These are phyloP conservation scores for Ceriagrion tenellum DNA, from an alignment of 2,888 invertebrate genomes.

Conservation along the genomic window DNA sequence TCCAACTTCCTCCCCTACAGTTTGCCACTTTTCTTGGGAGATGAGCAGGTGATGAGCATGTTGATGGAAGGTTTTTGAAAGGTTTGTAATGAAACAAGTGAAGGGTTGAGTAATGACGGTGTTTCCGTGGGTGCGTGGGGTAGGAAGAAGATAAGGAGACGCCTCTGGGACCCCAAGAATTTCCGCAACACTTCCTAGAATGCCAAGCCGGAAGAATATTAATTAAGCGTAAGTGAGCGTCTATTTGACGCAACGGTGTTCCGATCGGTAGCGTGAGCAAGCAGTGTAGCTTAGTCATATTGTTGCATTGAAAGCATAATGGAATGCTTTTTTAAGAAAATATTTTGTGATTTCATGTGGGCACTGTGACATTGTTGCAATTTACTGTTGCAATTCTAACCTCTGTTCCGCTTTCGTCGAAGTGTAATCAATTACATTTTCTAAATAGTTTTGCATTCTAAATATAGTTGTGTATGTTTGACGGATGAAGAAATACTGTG, in stretches of 20 bases:
- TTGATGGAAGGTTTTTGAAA: constrained; percentile 59
- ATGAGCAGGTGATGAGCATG: constrained; percentile 29
- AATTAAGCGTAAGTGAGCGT: background rate
- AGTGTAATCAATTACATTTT: no score
- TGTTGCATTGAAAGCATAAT: no score
- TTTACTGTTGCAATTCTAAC: no score
- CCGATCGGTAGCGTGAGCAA: background rate
- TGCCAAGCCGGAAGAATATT: background rate
- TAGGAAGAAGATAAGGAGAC: background rate
- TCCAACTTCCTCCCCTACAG: background rate
- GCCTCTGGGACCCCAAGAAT: background rate
- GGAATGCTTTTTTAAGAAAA: no score
- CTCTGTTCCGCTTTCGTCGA: no score
- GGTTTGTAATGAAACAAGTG: constrained; percentile 55
- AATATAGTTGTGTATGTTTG: no score
- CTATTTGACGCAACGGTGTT: background rate
- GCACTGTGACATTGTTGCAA: no score
- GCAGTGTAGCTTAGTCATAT: no score
- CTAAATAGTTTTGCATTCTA: no score
- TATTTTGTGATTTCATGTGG: no score
- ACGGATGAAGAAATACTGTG: no score
- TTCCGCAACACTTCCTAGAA: background rate
- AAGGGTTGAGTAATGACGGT: constrained; percentile 57
- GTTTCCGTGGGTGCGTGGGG: background rate
- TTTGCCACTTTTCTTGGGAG: background rate